Percentiles rank a stretch among this genome's conserved stretches.
Evolutionary conservation across 2,888 invertebrate genomes (phyloP).

Genomic region (Melangyna quadrimaculata): DNA sequence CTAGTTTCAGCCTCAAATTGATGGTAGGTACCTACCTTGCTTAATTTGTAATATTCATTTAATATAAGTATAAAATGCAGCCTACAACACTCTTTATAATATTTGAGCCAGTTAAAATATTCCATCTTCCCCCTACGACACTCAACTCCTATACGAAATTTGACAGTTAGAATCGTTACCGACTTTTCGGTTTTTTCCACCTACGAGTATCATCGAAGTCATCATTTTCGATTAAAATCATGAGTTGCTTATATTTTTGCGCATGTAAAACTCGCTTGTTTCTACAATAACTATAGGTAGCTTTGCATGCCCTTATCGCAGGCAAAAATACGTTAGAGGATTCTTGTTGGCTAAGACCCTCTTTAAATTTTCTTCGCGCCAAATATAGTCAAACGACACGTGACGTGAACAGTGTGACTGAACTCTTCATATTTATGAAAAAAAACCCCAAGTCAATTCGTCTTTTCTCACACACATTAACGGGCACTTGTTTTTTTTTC

Average conservation of each 20-base stretch:
- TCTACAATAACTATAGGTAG: background rate
- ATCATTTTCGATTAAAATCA: background rate
- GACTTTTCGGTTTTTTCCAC: background rate
- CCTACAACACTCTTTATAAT: no score
- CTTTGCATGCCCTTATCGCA: background rate
- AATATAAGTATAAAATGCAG: no score
- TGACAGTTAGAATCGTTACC: background rate
- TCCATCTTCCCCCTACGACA: background rate
- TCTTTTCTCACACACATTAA: slow-evolving; percentile 27
- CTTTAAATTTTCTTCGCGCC: background rate
- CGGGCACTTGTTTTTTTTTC: slow-evolving; percentile 15
- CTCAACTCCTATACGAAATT: background rate
- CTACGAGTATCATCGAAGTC: background rate
- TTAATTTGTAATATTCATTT: no score
- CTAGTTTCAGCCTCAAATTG: no score
- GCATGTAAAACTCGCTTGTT: background rate
- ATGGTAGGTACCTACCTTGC: no score
- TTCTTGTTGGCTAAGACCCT: background rate
- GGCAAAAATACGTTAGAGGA: background rate
- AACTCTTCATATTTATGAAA: background rate
- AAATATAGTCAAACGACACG: slow-evolving; percentile 1
- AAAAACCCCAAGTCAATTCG: background rate
- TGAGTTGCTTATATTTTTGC: background rate
- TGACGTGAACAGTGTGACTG: background rate
- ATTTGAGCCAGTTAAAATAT: no score